phyloP scores from a whole-genome alignment of 2,888 invertebrate genomes.

The Leptinotarsa tumamoca region DNA sequence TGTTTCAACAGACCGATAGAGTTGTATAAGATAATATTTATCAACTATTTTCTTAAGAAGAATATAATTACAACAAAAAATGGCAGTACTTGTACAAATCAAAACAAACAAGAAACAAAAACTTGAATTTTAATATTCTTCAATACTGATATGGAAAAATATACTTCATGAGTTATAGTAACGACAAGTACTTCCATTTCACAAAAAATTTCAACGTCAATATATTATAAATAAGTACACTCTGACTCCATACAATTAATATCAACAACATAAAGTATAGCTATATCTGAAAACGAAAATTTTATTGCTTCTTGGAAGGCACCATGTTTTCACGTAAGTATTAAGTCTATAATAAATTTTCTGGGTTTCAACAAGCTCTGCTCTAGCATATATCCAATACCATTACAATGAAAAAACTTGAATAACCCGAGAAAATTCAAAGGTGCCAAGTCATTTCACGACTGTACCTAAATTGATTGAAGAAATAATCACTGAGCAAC shows the following conservation, averaged over 20 bases:
- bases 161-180: neutral
- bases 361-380: neutral
- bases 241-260: slow-evolving; percentile 7
- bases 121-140: neutral
- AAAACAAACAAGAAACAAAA: neutral
- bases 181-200: slow-evolving; percentile 9
- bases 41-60: neutral
- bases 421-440: neutral
- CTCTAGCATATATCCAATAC: neutral
- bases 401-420: too few species aligned
- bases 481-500: too few species aligned
- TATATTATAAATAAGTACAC: slow-evolving; percentile 18
- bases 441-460: neutral
- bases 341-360: neutral
- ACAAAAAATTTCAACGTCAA: neutral
- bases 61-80: neutral
- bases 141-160: neutral
- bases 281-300: slow-evolving; percentile 13
- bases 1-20: slow-evolving; percentile 14
- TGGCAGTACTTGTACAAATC: neutral
- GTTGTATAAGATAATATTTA: slow-evolving; percentile 9
- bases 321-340: slow-evolving; percentile 16
- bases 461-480: neutral
- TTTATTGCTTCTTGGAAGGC: slow-evolving; percentile 25
- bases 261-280: slow-evolving; percentile 25